Conservation (phyloP, 2,113 vertebrate species). For the Rallus limicola region DNA sequence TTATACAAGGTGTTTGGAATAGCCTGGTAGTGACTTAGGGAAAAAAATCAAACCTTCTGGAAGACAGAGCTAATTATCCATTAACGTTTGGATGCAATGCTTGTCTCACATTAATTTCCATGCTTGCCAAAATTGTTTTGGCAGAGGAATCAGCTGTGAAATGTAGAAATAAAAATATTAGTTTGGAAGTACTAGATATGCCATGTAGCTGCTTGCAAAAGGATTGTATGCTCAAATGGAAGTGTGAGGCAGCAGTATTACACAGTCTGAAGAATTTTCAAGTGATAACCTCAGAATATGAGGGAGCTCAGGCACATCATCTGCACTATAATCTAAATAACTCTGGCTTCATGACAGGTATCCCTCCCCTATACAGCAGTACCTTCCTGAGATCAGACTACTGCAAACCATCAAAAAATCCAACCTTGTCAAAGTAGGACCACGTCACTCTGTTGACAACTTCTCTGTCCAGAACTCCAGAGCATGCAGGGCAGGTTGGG, state of each 20-base stretch:
- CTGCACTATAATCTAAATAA: background rate
- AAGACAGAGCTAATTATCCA: slow-evolving; percentile 57
- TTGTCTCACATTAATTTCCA: slow-evolving; percentile 9
- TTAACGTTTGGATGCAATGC: slow-evolving; percentile 40
- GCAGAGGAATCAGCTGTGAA: slow-evolving; percentile 19
- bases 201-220: background rate
- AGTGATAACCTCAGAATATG: background rate
- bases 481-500: background rate
- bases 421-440: background rate
- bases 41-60: slow-evolving; percentile 5
- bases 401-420: background rate
- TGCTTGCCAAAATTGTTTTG: slow-evolving; percentile 50
- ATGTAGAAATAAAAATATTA: slow-evolving; percentile 48
- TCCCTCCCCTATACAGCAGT: background rate
- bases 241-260: background rate
- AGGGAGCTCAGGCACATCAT: background rate
- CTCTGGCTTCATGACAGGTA: background rate
- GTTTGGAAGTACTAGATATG: background rate
- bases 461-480: background rate
- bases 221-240: background rate
- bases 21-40: background rate
- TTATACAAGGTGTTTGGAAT: background rate
- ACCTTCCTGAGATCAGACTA: background rate
- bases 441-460: background rate
- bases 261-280: background rate